Percentiles rank a stretch among this genome's conserved stretches.
These are phyloP conservation scores for Muscicapa striata DNA, from an alignment of 2,797 vertebrate genomes.

Conservation along the genomic window DNA sequence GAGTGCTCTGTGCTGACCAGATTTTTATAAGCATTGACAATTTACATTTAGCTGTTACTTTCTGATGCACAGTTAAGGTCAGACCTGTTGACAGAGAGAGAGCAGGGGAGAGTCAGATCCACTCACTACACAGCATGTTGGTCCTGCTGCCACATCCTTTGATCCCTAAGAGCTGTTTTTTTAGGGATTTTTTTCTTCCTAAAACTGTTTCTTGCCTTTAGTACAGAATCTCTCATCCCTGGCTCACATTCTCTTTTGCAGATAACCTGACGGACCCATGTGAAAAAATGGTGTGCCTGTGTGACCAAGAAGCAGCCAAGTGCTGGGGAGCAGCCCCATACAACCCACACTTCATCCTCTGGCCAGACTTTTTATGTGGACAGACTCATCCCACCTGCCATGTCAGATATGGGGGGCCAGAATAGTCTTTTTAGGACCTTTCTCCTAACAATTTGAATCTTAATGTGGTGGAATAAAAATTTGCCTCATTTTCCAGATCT, in stretches of 20 bases:
- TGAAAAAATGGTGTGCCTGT: slow-evolving; percentile 85
- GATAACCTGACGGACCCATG: slow-evolving; percentile 83
- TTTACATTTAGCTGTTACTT: not conserved
- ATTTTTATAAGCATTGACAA: not conserved
- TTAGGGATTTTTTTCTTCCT: not conserved
- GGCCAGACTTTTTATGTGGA: slow-evolving; percentile 87
- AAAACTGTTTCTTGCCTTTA: not conserved
- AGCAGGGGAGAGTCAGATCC: not conserved
- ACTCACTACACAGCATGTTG: not conserved
- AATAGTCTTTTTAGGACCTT: not conserved
- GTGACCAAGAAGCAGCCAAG: slow-evolving; percentile 84
- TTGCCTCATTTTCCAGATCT: not conserved
- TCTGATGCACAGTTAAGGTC: not conserved
- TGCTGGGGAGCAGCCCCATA: slow-evolving; percentile 84
- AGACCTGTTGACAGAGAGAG: not conserved
- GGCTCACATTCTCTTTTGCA: slow-evolving; percentile 58
- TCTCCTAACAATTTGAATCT: not conserved
- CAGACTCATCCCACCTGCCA: slow-evolving; percentile 79
- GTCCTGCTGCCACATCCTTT: not conserved
- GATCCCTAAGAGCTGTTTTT: not conserved
- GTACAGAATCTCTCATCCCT: not conserved
- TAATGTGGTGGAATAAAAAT: slow-evolving; percentile 27
- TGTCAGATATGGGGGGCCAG: not conserved
- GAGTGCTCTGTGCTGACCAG: not conserved
- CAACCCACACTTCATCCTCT: slow-evolving; percentile 76